Base-by-base conservation (phyloP, 2,888 invertebrate genomes). In the Monochamus alternatus region DNA sequence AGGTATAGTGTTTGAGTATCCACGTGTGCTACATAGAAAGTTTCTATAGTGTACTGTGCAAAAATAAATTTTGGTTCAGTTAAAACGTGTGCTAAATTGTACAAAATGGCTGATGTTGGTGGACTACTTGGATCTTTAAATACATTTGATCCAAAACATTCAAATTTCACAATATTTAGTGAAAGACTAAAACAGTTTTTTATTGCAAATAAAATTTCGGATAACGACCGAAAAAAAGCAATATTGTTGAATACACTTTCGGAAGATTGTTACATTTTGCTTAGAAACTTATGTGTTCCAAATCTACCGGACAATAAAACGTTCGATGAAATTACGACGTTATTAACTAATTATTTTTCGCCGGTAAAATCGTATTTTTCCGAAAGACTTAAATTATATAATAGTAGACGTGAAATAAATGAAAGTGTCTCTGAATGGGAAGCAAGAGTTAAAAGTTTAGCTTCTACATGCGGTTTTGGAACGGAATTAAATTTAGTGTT, bases 371-470 rank as follows among this genome's bases (percentile, higher is more conserved):
- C 59, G 59, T 67, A 67, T 44, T 74, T 74, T 67, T 30, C 74
- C 7, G 51, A 67, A 68, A 32, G 69, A n/a, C 30, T 69, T 2
- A 74, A 69, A 58, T 68, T 69, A 58, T 74, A 67, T 43, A 74
- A 66, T 30, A 38, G 30, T 9, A 59, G 22, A 59, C 22, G 10
- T 30, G 58, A 51, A 31, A 9, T 43, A 31, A 62, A 63, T 44
- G 66, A 74, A 43, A 70, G 59, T 59, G 72, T 75, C 30, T 58
- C 71, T 9, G 72, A 77, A 9, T 78, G 78, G 76, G 74, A 76
- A 43, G 78, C 73, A 32, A 68, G 60, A 59, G 75, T 75, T 3
- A 76, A 78, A 75, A 74, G 75, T 58, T 65, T 78, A 32, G 76
- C 75, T 32, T 60, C 71, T 44, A 78, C 66, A 47, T 78, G 76